These are phyloP conservation scores for Micrasema longulum DNA, from an alignment of 1,140 invertebrate genomes.

Conservation along the genomic window DNA sequence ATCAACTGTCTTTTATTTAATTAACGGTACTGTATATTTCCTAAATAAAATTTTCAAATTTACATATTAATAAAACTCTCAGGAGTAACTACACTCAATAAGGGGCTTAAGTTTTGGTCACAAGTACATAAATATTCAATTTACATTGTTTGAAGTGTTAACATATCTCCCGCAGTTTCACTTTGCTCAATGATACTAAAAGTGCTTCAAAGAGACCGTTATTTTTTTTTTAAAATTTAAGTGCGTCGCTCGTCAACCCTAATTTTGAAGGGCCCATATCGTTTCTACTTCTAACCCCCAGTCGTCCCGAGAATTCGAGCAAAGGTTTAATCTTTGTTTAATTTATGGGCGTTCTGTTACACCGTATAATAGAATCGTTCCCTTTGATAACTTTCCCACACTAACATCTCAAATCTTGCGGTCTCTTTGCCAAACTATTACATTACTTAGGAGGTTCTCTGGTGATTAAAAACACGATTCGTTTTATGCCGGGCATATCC, in stretches of 20 bases:
- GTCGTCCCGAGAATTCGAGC: slow-evolving; percentile 51
- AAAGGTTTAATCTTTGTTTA: slow-evolving; percentile 50
- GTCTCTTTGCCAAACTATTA: slow-evolving; percentile 42
- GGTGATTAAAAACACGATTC: slow-evolving; percentile 27
- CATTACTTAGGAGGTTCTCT: slow-evolving; percentile 38
- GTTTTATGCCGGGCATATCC: slow-evolving; percentile 16
- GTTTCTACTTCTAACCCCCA: slow-evolving; percentile 11
- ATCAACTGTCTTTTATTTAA: too few relatives aligned
- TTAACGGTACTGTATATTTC: too few relatives aligned
- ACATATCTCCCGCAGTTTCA: too few relatives aligned
- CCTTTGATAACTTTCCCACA: slow-evolving; percentile 39
- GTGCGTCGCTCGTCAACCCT: slow-evolving; percentile 24
- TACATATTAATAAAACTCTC: too few relatives aligned
- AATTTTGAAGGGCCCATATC: slow-evolving; percentile 29
- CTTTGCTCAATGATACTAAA: too few relatives aligned
- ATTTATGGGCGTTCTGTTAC: slow-evolving; percentile 48
- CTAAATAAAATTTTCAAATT: too few relatives aligned
- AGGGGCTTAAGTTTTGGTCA: too few relatives aligned
- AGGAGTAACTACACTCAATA: too few relatives aligned
- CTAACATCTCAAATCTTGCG: slow-evolving; percentile 41
- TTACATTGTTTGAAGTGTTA: too few relatives aligned
- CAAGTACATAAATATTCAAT: too few relatives aligned
- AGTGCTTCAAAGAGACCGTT: too few relatives aligned
- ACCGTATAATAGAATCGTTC: slow-evolving; percentile 40
- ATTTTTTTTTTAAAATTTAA: too few relatives aligned